Evolutionary conservation across 2,888 invertebrate species (phyloP).

Genomic region (Chymomyza procnemis): DNA sequence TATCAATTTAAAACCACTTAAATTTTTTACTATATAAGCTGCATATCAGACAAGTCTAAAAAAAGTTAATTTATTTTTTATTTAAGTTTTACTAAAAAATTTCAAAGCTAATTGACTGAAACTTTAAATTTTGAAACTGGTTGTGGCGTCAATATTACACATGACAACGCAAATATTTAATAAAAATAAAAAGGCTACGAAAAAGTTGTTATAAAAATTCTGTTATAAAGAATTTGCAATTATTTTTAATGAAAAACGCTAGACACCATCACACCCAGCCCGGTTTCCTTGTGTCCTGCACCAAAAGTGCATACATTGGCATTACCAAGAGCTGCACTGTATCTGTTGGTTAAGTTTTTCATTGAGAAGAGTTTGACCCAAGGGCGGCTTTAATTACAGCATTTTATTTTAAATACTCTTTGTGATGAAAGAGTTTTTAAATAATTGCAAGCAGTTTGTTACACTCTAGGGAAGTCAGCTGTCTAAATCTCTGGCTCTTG

Average conservation of each 20-base stretch:
- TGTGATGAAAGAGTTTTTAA: neutral
- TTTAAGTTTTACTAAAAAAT: too few relatives aligned
- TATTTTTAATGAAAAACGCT: neutral
- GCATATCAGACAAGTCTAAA: neutral
- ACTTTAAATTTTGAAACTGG: neutral
- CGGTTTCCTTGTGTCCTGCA: neutral
- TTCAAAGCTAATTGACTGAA: neutral
- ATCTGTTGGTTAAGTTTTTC: neutral
- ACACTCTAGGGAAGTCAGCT: neutral
- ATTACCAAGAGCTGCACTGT: neutral
- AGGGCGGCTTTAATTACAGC: neutral
- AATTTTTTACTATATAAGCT: neutral
- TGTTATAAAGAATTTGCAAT: neutral
- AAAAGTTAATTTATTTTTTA: too few relatives aligned
- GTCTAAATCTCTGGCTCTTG: too few relatives aligned
- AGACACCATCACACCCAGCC: neutral
- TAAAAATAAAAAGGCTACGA: neutral
- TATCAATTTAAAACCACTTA: neutral
- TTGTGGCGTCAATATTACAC: neutral
- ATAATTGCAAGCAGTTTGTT: neutral
- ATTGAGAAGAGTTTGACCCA: neutral
- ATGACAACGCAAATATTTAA: neutral
- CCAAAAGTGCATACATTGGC: neutral
- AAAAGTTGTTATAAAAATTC: neutral
- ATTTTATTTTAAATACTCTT: neutral